phyloP scores from a whole-genome alignment of 1,140 invertebrate genomes.

The Calliopsis andreniformis region DNA sequence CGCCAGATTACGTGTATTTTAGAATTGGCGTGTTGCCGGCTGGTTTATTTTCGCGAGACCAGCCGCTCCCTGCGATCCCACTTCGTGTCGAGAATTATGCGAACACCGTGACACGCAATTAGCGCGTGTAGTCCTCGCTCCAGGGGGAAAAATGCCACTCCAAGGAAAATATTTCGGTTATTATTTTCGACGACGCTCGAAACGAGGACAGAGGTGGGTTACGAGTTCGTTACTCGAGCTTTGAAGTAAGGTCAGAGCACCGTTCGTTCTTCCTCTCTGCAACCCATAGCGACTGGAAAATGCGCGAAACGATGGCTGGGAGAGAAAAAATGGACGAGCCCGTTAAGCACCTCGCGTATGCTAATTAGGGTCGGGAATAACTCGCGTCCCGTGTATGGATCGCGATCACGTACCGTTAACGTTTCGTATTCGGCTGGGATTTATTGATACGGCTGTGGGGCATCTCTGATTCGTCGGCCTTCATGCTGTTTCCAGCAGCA shows the following conservation, averaged over 20 bases:
- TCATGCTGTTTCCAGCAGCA: constrained; percentile 7
- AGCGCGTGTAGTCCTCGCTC: not conserved
- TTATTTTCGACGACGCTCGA: not conserved
- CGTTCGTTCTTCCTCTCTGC: not conserved
- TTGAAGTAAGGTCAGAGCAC: not conserved
- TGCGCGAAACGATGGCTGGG: not conserved
- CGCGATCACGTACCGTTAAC: too few relatives aligned
- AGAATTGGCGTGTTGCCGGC: constrained; percentile 68
- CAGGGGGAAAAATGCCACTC: not conserved
- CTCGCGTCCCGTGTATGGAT: too few relatives aligned
- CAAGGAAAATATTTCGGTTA: not conserved
- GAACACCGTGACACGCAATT: constrained; percentile 14
- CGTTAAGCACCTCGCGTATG: too few relatives aligned
- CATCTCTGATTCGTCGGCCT: constrained; percentile 29
- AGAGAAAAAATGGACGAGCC: not conserved
- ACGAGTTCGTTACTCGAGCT: not conserved
- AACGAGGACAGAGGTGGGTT: not conserved
- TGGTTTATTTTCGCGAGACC: constrained; percentile 60
- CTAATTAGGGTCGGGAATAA: not conserved
- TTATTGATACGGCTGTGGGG: constrained; percentile 2
- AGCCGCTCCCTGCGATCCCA: constrained; percentile 14
- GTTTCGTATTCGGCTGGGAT: constrained; percentile 4
- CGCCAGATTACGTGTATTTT: constrained; percentile 76
- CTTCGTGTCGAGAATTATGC: constrained; percentile 21
- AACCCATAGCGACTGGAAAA: not conserved